Conservation (phyloP, 2,113 vertebrate species). For the Scartelaos histophorus region DNA sequence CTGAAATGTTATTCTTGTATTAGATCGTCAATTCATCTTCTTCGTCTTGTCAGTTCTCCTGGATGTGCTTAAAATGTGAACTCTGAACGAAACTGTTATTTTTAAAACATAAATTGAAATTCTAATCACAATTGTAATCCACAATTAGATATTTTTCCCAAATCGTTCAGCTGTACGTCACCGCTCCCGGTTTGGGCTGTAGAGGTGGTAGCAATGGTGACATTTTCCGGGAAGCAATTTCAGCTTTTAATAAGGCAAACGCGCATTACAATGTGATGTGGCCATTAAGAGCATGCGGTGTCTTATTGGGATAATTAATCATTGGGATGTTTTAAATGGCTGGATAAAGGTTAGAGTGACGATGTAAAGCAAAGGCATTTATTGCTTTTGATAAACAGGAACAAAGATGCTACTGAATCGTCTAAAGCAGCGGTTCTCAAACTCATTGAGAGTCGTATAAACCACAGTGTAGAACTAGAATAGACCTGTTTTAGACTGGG, state of each 20-base stretch:
- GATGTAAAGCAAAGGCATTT: not conserved
- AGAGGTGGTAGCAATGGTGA: not conserved
- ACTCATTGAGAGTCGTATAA: not conserved
- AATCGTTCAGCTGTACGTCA: not conserved
- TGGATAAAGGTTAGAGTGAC: constrained; percentile 19
- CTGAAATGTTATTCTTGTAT: too few species aligned
- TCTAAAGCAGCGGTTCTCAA: not conserved
- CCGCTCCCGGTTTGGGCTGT: not conserved
- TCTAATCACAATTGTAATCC: too few species aligned
- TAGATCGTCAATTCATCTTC: too few species aligned
- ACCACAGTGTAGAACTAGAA: not conserved
- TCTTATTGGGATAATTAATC: constrained; percentile 44
- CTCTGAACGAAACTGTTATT: too few species aligned
- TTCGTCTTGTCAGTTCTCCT: too few species aligned
- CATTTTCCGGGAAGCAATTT: constrained; percentile 30
- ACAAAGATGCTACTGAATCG: not conserved
- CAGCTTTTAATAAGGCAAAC: constrained; percentile 41
- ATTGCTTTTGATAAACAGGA: not conserved
- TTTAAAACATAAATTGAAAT: too few species aligned
- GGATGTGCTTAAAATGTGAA: too few species aligned
- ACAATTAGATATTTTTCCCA: too few species aligned
- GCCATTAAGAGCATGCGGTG: constrained; percentile 22
- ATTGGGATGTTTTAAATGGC: constrained; percentile 36
- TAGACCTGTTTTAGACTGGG: not conserved
- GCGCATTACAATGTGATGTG: constrained; percentile 42